A percentile compares a stretch with the other conserved stretches of the same genome.
These are phyloP conservation scores for Drosophila equinoxialis DNA, from an alignment of 1,140 invertebrate species.

Conservation along the genomic window DNA sequence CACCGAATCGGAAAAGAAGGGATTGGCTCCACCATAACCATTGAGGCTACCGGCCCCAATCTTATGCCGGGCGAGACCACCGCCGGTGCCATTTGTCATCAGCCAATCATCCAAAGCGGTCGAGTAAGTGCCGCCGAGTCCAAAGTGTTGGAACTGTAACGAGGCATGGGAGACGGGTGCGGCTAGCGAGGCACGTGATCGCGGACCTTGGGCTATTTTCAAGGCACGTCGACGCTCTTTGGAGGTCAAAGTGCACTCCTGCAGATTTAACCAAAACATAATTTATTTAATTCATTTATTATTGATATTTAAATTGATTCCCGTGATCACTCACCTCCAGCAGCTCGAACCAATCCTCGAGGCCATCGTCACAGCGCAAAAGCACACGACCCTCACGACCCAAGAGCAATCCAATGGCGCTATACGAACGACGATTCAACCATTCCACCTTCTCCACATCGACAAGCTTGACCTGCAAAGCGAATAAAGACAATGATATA, in stretches of 20 bases:
- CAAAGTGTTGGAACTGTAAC: constrained; percentile 76
- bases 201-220: constrained; percentile 84
- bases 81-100: constrained; percentile 74
- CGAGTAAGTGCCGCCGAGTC: constrained; percentile 76
- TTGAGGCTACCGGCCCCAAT: constrained; percentile 78
- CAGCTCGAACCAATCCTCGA: constrained; percentile 87
- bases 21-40: constrained; percentile 74
- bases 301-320: neutral
- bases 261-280: neutral
- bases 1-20: constrained; percentile 81
- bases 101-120: constrained; percentile 84
- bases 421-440: constrained; percentile 86
- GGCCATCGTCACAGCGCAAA: constrained; percentile 84
- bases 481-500: constrained; percentile 54
- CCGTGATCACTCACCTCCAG: constrained; percentile 79
- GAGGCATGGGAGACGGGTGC: constrained; percentile 81
- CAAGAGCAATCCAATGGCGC: constrained; percentile 84
- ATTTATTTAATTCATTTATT: neutral
- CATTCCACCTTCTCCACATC: constrained; percentile 87
- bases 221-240: constrained; percentile 85
- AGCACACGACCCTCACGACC: constrained; percentile 85
- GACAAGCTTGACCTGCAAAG: constrained; percentile 85
- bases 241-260: constrained; percentile 86
- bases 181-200: constrained; percentile 78
- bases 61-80: constrained; percentile 66